phyloP scores from a whole-genome alignment of 2,797 vertebrate species.

The Hemitrygon akajei region DNA sequence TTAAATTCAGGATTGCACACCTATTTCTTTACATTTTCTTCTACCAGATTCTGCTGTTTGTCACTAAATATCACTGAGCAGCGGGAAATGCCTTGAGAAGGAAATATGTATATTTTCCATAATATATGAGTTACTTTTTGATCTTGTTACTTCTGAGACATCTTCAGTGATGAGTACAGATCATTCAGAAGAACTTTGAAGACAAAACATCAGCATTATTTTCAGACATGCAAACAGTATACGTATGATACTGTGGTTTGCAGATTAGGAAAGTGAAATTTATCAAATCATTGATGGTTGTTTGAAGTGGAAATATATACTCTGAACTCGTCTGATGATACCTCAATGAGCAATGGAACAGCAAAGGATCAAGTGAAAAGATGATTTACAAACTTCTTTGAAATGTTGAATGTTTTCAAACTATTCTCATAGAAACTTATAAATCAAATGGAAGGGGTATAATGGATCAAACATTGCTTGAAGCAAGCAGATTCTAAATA shows the following conservation, averaged over 20 bases:
- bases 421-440: background rate
- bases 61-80: background rate
- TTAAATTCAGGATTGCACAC: background rate
- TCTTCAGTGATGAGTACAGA: slow-evolving; percentile 6
- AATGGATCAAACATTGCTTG: background rate
- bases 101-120: background rate
- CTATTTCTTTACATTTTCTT: background rate
- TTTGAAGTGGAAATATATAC: slow-evolving; percentile 13
- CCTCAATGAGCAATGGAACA: background rate
- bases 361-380: background rate
- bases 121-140: background rate
- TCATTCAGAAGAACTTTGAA: background rate
- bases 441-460: no score
- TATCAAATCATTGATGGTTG: background rate
- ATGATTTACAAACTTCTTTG: background rate
- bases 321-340: background rate
- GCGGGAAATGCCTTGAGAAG: background rate
- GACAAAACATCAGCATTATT: background rate
- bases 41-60: background rate
- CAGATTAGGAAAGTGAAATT: background rate
- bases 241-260: background rate
- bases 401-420: slow-evolving; percentile 28
- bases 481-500: background rate
- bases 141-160: background rate
- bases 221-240: background rate